phyloP scores from a whole-genome alignment of 2,797 vertebrate genomes.

The Hybognathus amarus region DNA sequence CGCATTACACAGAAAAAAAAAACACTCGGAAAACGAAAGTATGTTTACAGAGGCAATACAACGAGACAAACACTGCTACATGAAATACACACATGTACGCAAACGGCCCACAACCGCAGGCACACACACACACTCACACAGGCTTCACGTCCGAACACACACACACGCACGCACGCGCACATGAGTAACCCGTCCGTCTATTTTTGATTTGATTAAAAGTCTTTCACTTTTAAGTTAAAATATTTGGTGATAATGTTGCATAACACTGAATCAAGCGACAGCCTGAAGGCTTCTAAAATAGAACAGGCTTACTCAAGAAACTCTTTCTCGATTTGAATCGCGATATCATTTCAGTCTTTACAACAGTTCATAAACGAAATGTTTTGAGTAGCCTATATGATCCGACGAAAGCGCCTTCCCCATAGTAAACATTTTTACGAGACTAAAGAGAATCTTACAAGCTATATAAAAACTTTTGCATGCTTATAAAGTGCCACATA shows the following conservation, averaged over 20 bases:
- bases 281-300: background rate
- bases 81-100: background rate
- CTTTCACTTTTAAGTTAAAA: background rate
- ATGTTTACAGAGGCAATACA: background rate
- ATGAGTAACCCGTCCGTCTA: background rate
- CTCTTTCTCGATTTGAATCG: background rate
- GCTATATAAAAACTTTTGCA: constrained; percentile 96
- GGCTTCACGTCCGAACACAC: background rate
- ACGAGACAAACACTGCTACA: constrained; percentile 3
- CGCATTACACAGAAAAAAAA: background rate
- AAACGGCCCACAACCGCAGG: constrained; percentile 6
- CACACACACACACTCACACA: constrained; percentile 1
- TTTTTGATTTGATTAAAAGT: constrained; percentile 5
- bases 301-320: background rate
- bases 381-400: constrained; percentile 48
- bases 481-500: constrained; percentile 97
- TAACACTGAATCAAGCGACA: background rate
- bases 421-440: constrained; percentile 98
- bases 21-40: background rate
- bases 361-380: background rate
- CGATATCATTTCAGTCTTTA: background rate
- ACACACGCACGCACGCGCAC: constrained; percentile 45
- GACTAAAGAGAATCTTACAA: constrained; percentile 93
- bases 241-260: background rate
- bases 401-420: constrained; percentile 85